Percentiles rank a stretch among this genome's conserved stretches.
Evolutionary conservation across 2,113 vertebrate species (phyloP).

Genomic region (Chloropsis cyanopogon): DNA sequence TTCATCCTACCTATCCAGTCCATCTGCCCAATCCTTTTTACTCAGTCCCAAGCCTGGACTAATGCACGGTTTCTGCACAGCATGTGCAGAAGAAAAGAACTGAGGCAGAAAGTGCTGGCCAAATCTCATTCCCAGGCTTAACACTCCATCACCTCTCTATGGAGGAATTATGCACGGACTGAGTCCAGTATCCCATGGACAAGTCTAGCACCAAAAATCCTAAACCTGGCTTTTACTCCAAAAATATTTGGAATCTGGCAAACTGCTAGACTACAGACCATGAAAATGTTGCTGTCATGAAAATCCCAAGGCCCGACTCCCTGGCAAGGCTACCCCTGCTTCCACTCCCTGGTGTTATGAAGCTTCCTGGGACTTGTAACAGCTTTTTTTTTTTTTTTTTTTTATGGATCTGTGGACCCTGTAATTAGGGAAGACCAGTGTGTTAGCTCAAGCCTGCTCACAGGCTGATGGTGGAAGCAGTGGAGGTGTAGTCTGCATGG

Average conservation of each 20-base stretch:
- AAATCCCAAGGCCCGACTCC: neutral
- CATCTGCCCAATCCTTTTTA: neutral
- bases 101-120: neutral
- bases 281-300: neutral
- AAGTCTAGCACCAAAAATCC: neutral
- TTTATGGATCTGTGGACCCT: neutral
- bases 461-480: neutral
- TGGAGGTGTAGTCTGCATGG: neutral
- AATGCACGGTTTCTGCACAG: neutral
- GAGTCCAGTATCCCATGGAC: neutral
- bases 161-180: neutral
- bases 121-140: neutral
- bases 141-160: neutral
- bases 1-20: neutral
- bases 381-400: neutral
- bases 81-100: neutral
- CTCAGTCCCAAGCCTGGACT: neutral
- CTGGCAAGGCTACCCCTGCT: neutral
- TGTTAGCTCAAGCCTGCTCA: neutral
- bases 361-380: neutral
- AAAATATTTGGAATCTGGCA: neutral
- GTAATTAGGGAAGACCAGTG: neutral
- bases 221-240: neutral
- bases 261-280: neutral
- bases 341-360: fast-evolving